Evolutionary conservation across 2,797 vertebrate species (phyloP).

Genomic region (Epinephelus awoara): DNA sequence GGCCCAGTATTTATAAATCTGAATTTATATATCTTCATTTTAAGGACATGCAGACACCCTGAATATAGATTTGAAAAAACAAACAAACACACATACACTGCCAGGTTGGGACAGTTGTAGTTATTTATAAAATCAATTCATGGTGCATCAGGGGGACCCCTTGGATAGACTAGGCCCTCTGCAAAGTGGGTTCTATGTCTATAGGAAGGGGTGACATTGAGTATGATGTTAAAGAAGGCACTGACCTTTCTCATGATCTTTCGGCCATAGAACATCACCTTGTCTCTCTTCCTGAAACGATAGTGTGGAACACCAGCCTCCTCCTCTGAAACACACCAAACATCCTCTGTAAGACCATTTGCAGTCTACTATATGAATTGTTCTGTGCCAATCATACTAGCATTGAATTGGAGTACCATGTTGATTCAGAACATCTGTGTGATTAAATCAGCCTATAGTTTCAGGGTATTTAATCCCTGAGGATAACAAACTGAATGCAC

Average conservation of each 20-base stretch:
- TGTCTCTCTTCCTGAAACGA: conserved; percentile 94
- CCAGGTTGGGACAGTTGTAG: background rate
- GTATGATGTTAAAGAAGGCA: background rate
- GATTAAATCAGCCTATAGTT: background rate
- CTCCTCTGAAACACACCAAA: conserved; percentile 79
- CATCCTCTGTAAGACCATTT: conserved; percentile 8
- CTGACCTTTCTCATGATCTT: conserved; percentile 97
- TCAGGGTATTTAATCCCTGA: background rate
- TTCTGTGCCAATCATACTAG: background rate
- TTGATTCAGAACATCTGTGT: background rate
- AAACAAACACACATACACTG: background rate
- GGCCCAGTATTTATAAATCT: too few relatives aligned
- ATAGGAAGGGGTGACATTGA: background rate
- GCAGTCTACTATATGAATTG: background rate
- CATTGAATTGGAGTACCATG: too few relatives aligned
- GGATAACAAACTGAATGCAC: background rate
- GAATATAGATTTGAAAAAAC: background rate
- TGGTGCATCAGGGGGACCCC: too few relatives aligned
- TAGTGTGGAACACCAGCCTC: conserved; percentile 89
- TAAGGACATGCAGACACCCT: too few relatives aligned
- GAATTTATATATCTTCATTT: too few relatives aligned
- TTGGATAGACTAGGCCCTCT: too few relatives aligned
- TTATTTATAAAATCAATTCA: background rate
- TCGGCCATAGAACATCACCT: conserved; percentile 94
- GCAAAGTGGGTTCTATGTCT: background rate